A percentile compares a stretch with the other conserved stretches of the same genome.
phyloP scores from a whole-genome alignment of 92 coral and sea anemone genomes.

The Siderastrea siderea region DNA sequence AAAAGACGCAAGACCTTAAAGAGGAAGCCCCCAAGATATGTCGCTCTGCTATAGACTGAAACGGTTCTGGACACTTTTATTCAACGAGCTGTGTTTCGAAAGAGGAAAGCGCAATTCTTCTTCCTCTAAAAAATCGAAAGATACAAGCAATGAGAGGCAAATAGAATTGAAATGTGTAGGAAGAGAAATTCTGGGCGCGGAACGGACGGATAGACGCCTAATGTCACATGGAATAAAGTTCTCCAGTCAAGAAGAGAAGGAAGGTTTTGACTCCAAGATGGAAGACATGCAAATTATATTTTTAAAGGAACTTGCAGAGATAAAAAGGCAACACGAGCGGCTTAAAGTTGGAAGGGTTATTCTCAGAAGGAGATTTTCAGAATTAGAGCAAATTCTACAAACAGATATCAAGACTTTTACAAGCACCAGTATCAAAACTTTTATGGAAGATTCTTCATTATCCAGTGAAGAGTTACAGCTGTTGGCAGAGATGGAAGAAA shows the following conservation, averaged over 20 bases:
- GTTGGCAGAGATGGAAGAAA: slow-evolving; percentile 84
- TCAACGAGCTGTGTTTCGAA: slow-evolving; percentile 35
- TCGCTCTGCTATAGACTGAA: slow-evolving; percentile 87
- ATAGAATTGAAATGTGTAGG: slow-evolving; percentile 29
- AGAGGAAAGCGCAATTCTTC: slow-evolving; percentile 36
- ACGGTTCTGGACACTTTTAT: slow-evolving; percentile 66
- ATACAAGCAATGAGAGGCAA: slow-evolving; percentile 22
- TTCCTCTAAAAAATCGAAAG: slow-evolving; percentile 3
- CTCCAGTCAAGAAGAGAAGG: slow-evolving; percentile 75
- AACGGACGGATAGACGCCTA: background rate
- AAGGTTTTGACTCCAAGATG: slow-evolving; percentile 89
- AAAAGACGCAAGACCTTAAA: slow-evolving; percentile 1
- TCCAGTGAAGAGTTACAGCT: slow-evolving; percentile 84
- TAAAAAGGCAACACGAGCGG: slow-evolving; percentile 85
- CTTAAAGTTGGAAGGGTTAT: slow-evolving; percentile 76
- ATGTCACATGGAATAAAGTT: slow-evolving; percentile 87
- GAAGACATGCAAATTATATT: slow-evolving; percentile 78
- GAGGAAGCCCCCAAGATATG: slow-evolving; percentile 47
- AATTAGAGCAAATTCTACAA: slow-evolving; percentile 83
- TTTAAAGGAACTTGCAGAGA: slow-evolving; percentile 87
- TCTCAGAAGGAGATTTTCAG: slow-evolving; percentile 73
- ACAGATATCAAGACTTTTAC: slow-evolving; percentile 68
- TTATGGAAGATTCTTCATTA: slow-evolving; percentile 58
- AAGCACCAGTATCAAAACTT: slow-evolving; percentile 55
- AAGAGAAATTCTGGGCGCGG: slow-evolving; percentile 37